phyloP scores from a whole-genome alignment of 2,797 vertebrate genomes.

The Apogon hyalosoma region DNA sequence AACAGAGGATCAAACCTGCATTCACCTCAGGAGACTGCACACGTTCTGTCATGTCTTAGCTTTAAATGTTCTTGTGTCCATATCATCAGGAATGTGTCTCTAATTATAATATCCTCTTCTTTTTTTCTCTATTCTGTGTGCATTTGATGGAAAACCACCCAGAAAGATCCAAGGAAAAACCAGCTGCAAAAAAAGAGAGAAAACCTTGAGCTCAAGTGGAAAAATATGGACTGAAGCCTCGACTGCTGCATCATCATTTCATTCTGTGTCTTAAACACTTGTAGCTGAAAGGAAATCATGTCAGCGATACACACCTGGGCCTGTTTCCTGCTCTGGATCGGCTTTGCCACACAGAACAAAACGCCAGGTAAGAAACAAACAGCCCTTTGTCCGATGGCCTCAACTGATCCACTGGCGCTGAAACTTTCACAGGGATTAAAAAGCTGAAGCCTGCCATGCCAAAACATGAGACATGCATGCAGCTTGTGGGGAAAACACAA shows the following conservation, averaged over 20 bases:
- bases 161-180: constrained; percentile 46
- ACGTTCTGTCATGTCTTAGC: constrained; percentile 29
- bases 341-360: constrained; percentile 62
- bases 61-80: constrained; percentile 1
- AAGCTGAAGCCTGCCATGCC: constrained; percentile 14
- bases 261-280: constrained; percentile 3
- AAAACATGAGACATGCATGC: constrained; percentile 16
- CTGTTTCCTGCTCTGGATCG: constrained; percentile 69
- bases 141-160: constrained; percentile 42
- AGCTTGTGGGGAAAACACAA: not conserved
- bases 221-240: constrained; percentile 37
- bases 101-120: constrained; percentile 58
- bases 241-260: constrained; percentile 12
- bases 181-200: constrained; percentile 10
- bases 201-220: constrained; percentile 1
- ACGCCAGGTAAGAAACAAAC: constrained; percentile 77
- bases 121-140: not conserved
- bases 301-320: constrained; percentile 62
- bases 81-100: constrained; percentile 37
- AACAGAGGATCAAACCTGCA: constrained; percentile 29
- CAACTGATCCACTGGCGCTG: constrained; percentile 20
- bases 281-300: constrained; percentile 57
- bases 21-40: constrained; percentile 18
- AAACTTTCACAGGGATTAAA: constrained; percentile 5
- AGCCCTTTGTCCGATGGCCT: constrained; percentile 58